Percentiles rank a stretch among this genome's conserved stretches.
These are phyloP conservation scores for Fukomys damarensis DNA, from an alignment of 2,113 vertebrate species.

Conservation along the genomic window DNA sequence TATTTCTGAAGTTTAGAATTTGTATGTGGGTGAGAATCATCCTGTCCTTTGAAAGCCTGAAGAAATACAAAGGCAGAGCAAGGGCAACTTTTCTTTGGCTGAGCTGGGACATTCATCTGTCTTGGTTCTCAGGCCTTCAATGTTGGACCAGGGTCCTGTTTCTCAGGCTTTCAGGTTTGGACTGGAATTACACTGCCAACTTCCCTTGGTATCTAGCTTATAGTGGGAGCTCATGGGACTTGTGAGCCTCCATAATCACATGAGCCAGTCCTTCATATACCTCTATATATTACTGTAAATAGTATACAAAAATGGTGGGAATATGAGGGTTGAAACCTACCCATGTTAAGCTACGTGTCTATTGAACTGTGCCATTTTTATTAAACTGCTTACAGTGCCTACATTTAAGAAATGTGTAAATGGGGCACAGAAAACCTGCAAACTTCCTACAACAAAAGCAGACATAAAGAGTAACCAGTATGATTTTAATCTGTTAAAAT, in stretches of 20 bases:
- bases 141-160: too few relatives aligned
- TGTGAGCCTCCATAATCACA: not conserved
- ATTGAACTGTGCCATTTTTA: not conserved
- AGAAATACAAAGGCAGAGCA: not conserved
- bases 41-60: not conserved
- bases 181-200: not conserved
- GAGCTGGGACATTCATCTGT: not conserved
- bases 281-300: not conserved
- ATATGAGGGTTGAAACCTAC: not conserved
- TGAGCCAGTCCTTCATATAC: not conserved
- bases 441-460: not conserved
- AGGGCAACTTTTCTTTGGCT: not conserved
- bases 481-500: conserved; percentile 46
- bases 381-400: not conserved
- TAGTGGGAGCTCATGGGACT: not conserved
- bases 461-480: not conserved
- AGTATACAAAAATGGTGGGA: not conserved
- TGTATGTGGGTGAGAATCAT: not conserved
- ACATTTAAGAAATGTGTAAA: not conserved
- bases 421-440: not conserved
- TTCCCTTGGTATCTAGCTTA: not conserved
- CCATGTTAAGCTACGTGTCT: not conserved
- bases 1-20: not conserved
- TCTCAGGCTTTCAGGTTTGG: not conserved
- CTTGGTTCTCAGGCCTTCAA: not conserved